Conservation (phyloP, 2,113 vertebrate genomes). For the Pachyramphus minor region DNA sequence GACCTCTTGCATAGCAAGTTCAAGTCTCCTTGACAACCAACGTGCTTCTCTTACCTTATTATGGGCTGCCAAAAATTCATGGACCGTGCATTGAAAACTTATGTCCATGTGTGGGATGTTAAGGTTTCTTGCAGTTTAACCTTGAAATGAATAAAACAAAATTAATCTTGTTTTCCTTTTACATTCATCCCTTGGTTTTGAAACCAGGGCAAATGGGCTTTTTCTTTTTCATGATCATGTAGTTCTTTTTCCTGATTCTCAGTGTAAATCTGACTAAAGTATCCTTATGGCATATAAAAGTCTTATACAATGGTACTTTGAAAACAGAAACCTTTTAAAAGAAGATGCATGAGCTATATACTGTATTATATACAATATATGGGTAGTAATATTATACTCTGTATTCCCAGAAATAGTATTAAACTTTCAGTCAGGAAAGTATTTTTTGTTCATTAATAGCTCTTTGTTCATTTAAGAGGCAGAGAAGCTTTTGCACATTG, state of each 20-base stretch:
- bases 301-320: not conserved
- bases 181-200: not conserved
- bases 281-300: not conserved
- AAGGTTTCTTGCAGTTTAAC: not conserved
- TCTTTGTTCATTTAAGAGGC: conserved; percentile 46
- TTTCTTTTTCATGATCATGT: not conserved
- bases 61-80: not conserved
- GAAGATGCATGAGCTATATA: not conserved
- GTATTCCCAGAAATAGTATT: conserved; percentile 53
- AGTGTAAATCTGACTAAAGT: not conserved
- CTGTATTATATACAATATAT: not conserved
- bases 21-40: not conserved
- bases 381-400: not conserved
- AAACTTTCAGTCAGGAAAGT: conserved; percentile 21
- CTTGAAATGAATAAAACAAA: conserved; percentile 1
- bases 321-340: not conserved
- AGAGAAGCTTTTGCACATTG: conserved; percentile 25
- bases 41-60: not conserved
- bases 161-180: not conserved
- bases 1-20: not conserved
- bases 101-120: not conserved
- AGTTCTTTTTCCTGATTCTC: not conserved
- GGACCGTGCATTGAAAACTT: not conserved
- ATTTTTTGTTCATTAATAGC: conserved; percentile 45
- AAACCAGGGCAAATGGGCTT: not conserved